Evolutionary conservation across 2,797 vertebrate genomes (phyloP).

Genomic region (Aplochiton taeniatus): DNA sequence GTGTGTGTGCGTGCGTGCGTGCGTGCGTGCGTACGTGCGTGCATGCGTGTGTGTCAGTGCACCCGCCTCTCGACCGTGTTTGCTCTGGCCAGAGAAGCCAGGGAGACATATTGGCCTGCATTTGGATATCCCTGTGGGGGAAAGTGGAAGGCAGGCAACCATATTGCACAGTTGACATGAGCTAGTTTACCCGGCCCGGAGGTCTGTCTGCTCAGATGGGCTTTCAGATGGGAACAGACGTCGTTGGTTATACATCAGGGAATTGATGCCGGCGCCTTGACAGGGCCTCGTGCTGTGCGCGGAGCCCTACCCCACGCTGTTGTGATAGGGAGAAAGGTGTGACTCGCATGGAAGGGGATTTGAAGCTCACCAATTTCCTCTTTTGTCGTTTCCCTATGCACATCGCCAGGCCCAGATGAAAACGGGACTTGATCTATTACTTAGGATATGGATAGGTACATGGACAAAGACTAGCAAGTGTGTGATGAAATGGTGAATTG

Average conservation of each 20-base stretch:
- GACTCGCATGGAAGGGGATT: too few relatives aligned
- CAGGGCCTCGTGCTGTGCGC: conserved; percentile 35
- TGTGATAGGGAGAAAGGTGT: conserved; percentile 23
- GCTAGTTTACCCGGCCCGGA: conserved; percentile 49
- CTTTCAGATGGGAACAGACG: conserved; percentile 49
- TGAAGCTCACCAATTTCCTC: background rate
- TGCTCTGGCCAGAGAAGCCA: conserved; percentile 25
- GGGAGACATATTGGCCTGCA: conserved; percentile 36
- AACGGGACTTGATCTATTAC: background rate
- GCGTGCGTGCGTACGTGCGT: background rate
- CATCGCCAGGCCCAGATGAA: background rate
- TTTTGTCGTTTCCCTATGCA: background rate
- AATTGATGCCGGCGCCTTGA: conserved; percentile 33
- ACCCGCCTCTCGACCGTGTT: background rate
- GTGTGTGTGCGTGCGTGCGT: background rate
- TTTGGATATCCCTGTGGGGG: conserved; percentile 41
- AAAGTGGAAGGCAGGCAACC: conserved; percentile 33
- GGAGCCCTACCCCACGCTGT: conserved; percentile 41
- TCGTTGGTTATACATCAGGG: conserved; percentile 18
- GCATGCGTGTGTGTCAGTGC: background rate
- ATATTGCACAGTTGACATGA: conserved; percentile 58
- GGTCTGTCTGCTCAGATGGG: conserved; percentile 51
- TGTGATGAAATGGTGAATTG: conserved; percentile 21
- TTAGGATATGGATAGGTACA: background rate
- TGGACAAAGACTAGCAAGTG: background rate